These are phyloP conservation scores for Cheumatopsyche charites DNA, from an alignment of 1,140 invertebrate species.

Conservation along the genomic window DNA sequence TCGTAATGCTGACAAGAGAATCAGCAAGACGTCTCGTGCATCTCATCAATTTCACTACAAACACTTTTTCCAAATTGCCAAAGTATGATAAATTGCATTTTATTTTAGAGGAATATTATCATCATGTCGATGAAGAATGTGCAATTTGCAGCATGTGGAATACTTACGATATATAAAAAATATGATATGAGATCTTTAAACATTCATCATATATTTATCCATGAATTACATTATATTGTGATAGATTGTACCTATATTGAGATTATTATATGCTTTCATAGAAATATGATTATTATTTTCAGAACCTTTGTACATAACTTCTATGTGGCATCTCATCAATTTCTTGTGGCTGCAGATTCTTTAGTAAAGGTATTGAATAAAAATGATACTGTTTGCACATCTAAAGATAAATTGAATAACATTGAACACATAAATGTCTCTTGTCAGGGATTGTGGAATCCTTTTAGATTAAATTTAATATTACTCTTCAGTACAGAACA, in stretches of 20 bases:
- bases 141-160: constrained; percentile 1
- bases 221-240: background rate
- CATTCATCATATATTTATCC: background rate
- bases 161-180: constrained; percentile 1
- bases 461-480: constrained; percentile 36
- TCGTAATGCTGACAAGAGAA: constrained; percentile 75
- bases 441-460: constrained; percentile 29
- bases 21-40: constrained; percentile 76
- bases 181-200: no score
- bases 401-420: background rate
- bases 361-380: constrained; percentile 42
- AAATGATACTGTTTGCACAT: background rate
- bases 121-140: constrained; percentile 15
- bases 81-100: constrained; percentile 51
- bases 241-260: background rate
- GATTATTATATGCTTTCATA: constrained; percentile 21
- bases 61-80: constrained; percentile 64
- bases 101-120: constrained; percentile 35
- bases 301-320: constrained; percentile 56
- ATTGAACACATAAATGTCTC: constrained; percentile 12
- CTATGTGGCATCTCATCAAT: constrained; percentile 34
- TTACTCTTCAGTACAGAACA: constrained; percentile 22
- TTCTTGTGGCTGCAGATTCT: constrained; percentile 37
- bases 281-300: constrained; percentile 44
- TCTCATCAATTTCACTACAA: constrained; percentile 71